These are phyloP conservation scores for Andrena minutula DNA, from an alignment of 2,888 invertebrate genomes.

Conservation along the genomic window DNA sequence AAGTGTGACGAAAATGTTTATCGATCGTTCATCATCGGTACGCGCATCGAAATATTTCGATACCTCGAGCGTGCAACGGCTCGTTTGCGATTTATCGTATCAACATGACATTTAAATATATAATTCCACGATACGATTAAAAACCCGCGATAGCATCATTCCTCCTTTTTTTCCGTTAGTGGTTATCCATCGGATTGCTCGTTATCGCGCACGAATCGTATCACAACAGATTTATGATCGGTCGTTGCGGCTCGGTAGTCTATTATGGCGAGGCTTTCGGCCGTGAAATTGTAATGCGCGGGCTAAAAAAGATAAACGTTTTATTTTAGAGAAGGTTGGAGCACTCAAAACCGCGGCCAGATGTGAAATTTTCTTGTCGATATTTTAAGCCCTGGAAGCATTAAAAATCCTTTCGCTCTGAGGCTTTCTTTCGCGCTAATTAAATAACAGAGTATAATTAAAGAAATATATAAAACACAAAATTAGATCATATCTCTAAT, in stretches of 20 bases:
- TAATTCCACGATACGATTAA: slow-evolving; percentile 28
- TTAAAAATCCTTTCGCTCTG: no score
- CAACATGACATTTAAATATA: slow-evolving; percentile 32
- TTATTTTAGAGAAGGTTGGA: slow-evolving; percentile 9
- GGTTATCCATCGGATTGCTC: slow-evolving; percentile 41
- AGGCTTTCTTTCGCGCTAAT: no score
- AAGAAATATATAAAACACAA: no score
- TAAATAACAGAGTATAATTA: no score
- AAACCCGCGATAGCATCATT: slow-evolving; percentile 34
- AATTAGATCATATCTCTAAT: no score
- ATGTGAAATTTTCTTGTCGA: neutral
- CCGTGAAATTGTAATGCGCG: slow-evolving; percentile 22
- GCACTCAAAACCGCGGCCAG: neutral
- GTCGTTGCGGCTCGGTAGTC: slow-evolving; percentile 27
- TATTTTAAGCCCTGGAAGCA: neutral
- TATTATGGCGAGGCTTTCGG: slow-evolving; percentile 22
- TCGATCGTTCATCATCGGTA: neutral
- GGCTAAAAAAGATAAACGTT: slow-evolving; percentile 16
- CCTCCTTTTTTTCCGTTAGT: neutral
- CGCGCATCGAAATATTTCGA: slow-evolving; percentile 1
- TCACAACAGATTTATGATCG: slow-evolving; percentile 55
- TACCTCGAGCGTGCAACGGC: neutral
- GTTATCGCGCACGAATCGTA: slow-evolving; percentile 51
- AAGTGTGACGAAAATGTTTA: neutral
- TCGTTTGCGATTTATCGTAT: neutral